Conservation (phyloP, 2,888 invertebrate species). For the Melipona bicolor region DNA sequence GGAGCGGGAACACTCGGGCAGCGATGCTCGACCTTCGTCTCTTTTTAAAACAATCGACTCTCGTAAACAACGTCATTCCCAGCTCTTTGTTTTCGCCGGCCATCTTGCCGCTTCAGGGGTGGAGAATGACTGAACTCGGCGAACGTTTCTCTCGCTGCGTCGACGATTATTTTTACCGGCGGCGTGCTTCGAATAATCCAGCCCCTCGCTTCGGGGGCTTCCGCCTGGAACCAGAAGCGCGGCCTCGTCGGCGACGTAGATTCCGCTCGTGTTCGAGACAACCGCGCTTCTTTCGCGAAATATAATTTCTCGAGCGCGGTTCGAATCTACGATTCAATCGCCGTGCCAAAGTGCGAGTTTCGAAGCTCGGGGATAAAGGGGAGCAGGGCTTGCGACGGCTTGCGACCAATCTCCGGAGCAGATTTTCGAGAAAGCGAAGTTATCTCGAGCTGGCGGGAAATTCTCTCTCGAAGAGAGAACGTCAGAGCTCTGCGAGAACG, state of each 20-base stretch:
- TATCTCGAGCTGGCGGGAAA: slow-evolving; percentile 12
- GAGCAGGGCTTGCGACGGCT: background rate
- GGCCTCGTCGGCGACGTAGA: background rate
- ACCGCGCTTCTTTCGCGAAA: background rate
- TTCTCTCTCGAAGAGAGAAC: slow-evolving; percentile 2
- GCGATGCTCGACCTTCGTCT: slow-evolving; percentile 62
- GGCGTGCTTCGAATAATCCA: slow-evolving; percentile 23
- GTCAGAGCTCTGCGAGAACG: slow-evolving; percentile 4
- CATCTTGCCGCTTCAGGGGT: slow-evolving; percentile 62
- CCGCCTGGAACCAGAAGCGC: too few relatives aligned
- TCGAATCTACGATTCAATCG: too few relatives aligned
- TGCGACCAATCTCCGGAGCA: background rate
- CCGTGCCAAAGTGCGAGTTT: too few relatives aligned
- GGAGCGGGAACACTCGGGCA: slow-evolving; percentile 37
- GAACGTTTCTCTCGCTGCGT: slow-evolving; percentile 15
- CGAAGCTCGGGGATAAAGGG: too few relatives aligned
- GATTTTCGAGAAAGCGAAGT: background rate
- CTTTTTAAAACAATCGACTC: slow-evolving; percentile 77
- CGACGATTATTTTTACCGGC: slow-evolving; percentile 58
- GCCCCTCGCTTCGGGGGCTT: background rate
- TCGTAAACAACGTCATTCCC: slow-evolving; percentile 79
- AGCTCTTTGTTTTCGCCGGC: slow-evolving; percentile 73
- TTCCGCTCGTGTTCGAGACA: background rate
- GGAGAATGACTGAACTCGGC: slow-evolving; percentile 43
- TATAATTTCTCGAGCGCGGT: too few relatives aligned